These are phyloP conservation scores for Drosophila malerkotliana DNA, from an alignment of 1,140 invertebrate genomes.

Conservation along the genomic window DNA sequence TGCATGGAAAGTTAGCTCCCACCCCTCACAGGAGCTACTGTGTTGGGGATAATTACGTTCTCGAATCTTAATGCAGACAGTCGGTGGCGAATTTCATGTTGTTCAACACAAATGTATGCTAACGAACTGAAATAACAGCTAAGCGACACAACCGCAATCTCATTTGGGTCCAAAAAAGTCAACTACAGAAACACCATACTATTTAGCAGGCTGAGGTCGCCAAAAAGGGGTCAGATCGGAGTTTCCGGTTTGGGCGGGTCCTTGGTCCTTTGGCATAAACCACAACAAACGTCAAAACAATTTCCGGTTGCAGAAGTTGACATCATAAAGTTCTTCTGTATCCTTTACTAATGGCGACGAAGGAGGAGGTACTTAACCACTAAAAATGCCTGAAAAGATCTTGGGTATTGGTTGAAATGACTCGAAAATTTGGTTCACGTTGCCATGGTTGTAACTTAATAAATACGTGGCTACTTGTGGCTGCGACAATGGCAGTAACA, in stretches of 20 bases:
- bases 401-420: background rate
- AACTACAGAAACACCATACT: background rate
- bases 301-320: slow-evolving; percentile 55
- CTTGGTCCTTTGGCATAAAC: slow-evolving; percentile 43
- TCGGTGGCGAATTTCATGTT: slow-evolving; percentile 24
- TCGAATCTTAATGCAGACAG: slow-evolving; percentile 29
- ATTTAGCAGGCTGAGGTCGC: background rate
- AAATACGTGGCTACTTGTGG: slow-evolving; percentile 18
- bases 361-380: background rate
- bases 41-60: slow-evolving; percentile 49
- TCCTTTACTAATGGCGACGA: slow-evolving; percentile 9
- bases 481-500: slow-evolving; percentile 3
- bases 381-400: slow-evolving; percentile 14
- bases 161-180: slow-evolving; percentile 18
- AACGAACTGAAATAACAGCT: slow-evolving; percentile 48
- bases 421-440: slow-evolving; percentile 3
- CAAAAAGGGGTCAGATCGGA: slow-evolving; percentile 18
- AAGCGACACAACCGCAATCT: slow-evolving; percentile 41
- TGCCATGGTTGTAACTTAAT: slow-evolving; percentile 3
- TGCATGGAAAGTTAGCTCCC: slow-evolving; percentile 47
- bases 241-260: slow-evolving; percentile 13
- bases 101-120: slow-evolving; percentile 42
- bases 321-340: slow-evolving; percentile 26
- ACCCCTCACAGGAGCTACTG: background rate
- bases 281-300: slow-evolving; percentile 70